A percentile compares a stretch with the other conserved stretches of the same genome.
Conservation (phyloP, 2,888 invertebrate species). For the Melanargia galathea region DNA sequence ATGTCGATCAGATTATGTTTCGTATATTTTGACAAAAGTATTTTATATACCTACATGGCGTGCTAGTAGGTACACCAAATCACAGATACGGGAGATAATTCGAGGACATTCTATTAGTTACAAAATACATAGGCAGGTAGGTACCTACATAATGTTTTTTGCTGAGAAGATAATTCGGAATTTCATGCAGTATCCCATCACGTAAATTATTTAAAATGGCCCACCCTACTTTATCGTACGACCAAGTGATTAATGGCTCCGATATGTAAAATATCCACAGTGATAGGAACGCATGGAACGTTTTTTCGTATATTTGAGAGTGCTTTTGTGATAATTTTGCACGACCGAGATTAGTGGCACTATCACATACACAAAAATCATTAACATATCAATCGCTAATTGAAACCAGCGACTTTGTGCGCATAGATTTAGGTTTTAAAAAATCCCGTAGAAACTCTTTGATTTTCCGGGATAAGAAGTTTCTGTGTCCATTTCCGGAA, state of each 20-base stretch:
- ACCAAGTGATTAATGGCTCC: constrained; percentile 31
- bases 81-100: no score
- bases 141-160: no score
- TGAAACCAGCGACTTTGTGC: no score
- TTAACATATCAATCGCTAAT: not conserved
- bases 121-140: no score
- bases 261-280: constrained; percentile 22
- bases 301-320: constrained; percentile 11
- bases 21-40: no score
- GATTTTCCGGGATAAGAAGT: no score
- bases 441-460: not conserved
- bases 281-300: constrained; percentile 12
- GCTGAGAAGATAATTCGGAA: constrained; percentile 29
- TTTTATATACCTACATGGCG: no score
- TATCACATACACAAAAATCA: not conserved
- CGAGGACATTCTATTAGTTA: not conserved
- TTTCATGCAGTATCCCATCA: constrained; percentile 27
- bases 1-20: no score
- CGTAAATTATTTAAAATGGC: constrained; percentile 35
- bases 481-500: not conserved
- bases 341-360: not conserved
- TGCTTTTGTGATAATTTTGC: constrained; percentile 10
- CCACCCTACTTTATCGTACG: constrained; percentile 30
- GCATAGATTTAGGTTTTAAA: not conserved
- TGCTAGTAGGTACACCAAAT: no score